These are phyloP conservation scores for Lochmaea crataegi DNA, from an alignment of 2,888 invertebrate genomes.

Conservation along the genomic window DNA sequence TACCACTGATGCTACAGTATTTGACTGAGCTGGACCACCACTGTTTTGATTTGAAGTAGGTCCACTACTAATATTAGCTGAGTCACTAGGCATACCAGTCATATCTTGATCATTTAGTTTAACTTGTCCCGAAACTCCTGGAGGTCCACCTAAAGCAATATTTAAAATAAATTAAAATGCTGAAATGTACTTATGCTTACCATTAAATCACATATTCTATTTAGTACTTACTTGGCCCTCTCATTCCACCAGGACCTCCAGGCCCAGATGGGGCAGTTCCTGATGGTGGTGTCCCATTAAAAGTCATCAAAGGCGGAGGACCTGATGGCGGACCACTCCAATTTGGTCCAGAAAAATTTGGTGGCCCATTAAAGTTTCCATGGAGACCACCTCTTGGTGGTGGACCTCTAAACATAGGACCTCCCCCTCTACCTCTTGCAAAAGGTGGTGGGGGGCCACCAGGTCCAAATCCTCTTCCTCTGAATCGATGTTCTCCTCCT, in stretches of 20 bases:
- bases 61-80: conserved; percentile 44
- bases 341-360: conserved; percentile 70
- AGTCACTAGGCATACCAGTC: conserved; percentile 4
- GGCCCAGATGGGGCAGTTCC: neutral
- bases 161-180: neutral
- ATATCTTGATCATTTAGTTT: conserved; percentile 7
- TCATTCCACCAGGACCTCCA: conserved; percentile 28
- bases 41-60: conserved; percentile 47
- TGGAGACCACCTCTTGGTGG: conserved; percentile 66
- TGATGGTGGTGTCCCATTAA: conserved; percentile 18
- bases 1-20: conserved; percentile 30
- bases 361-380: conserved; percentile 68
- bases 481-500: conserved; percentile 69
- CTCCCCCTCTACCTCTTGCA: conserved; percentile 65
- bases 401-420: conserved; percentile 67
- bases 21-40: conserved; percentile 44
- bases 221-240: conserved; percentile 35
- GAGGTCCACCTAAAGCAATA: conserved; percentile 21
- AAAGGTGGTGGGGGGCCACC: conserved; percentile 68
- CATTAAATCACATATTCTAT: neutral
- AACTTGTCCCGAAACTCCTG: conserved; percentile 5
- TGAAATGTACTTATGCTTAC: neutral
- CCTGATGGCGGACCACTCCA: conserved; percentile 74
- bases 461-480: conserved; percentile 76
- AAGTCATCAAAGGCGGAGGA: conserved; percentile 70